Percentiles rank a stretch among this genome's conserved stretches.
phyloP scores from a whole-genome alignment of 2,888 invertebrate genomes.

The Odontocolon sp. region DNA sequence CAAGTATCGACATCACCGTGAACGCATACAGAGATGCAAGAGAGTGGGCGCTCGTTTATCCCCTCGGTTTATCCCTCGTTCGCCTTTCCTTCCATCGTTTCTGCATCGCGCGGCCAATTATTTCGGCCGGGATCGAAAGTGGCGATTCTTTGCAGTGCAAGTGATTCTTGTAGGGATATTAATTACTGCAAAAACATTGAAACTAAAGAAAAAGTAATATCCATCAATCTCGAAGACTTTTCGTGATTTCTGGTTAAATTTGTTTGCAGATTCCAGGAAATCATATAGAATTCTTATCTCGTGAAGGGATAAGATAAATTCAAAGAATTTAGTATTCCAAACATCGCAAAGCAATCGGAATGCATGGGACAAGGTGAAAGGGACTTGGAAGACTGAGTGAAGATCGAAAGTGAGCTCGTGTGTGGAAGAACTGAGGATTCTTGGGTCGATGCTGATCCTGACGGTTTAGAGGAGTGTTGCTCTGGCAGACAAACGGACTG shows the following conservation, averaged over 20 bases:
- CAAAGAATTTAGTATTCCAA: too few relatives aligned
- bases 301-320: too few relatives aligned
- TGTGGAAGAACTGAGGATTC: neutral
- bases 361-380: slow-evolving; percentile 52
- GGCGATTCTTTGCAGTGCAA: neutral
- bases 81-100: slow-evolving; percentile 13
- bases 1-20: slow-evolving; percentile 45
- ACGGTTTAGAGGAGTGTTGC: slow-evolving; percentile 20
- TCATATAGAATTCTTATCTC: too few relatives aligned
- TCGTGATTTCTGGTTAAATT: too few relatives aligned
- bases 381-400: slow-evolving; percentile 42
- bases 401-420: slow-evolving; percentile 58
- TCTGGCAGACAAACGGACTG: neutral
- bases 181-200: too few relatives aligned
- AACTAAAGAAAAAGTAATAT: too few relatives aligned
- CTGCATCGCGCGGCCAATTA: slow-evolving; percentile 47
- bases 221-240: too few relatives aligned
- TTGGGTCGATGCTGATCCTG: neutral
- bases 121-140: slow-evolving; percentile 25
- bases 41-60: slow-evolving; percentile 51
- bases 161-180: too few relatives aligned
- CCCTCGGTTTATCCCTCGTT: slow-evolving; percentile 41
- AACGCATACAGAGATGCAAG: slow-evolving; percentile 27
- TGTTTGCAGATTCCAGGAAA: too few relatives aligned
- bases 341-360: slow-evolving; percentile 46